Percentiles rank a stretch among this genome's conserved stretches.
phyloP scores from a whole-genome alignment of 2,113 vertebrate species.

The Gracilinanus agilis region DNA sequence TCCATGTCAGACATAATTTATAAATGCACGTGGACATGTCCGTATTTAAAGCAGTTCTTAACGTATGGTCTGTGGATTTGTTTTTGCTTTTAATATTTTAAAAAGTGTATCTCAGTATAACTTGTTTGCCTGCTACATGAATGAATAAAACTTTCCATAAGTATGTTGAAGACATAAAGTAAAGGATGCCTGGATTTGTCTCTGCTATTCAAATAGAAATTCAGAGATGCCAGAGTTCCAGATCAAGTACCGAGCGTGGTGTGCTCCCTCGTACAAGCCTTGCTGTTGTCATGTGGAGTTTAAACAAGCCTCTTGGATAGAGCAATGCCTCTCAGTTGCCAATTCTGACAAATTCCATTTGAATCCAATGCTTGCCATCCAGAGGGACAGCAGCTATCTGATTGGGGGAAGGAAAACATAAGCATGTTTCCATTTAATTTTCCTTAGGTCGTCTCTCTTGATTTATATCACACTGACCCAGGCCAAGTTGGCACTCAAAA shows the following conservation, averaged over 20 bases:
- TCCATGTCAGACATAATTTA: too few species aligned
- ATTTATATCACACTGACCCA: conserved; percentile 79
- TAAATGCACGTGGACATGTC: too few species aligned
- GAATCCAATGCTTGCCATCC: conserved; percentile 71
- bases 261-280: conserved; percentile 43
- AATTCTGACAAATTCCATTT: conserved; percentile 84
- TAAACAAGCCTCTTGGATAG: conserved; percentile 50
- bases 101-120: too few species aligned
- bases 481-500: conserved; percentile 81
- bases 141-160: not conserved
- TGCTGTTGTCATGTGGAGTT: conserved; percentile 72
- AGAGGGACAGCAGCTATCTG: conserved; percentile 79
- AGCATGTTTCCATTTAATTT: conserved; percentile 83
- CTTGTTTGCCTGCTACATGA: not conserved
- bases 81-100: too few species aligned
- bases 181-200: conserved; percentile 36
- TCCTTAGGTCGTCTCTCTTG: conserved; percentile 78
- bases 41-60: too few species aligned
- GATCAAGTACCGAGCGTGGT: conserved; percentile 29
- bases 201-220: conserved; percentile 50
- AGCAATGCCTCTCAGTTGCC: conserved; percentile 70
- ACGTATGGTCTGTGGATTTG: too few species aligned
- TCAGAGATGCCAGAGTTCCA: conserved; percentile 63
- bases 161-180: conserved; percentile 15
- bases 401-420: conserved; percentile 67